Percentiles rank a stretch among this genome's conserved stretches.
Evolutionary conservation across 1,140 invertebrate genomes (phyloP).

Genomic region (Magallana gigas): DNA sequence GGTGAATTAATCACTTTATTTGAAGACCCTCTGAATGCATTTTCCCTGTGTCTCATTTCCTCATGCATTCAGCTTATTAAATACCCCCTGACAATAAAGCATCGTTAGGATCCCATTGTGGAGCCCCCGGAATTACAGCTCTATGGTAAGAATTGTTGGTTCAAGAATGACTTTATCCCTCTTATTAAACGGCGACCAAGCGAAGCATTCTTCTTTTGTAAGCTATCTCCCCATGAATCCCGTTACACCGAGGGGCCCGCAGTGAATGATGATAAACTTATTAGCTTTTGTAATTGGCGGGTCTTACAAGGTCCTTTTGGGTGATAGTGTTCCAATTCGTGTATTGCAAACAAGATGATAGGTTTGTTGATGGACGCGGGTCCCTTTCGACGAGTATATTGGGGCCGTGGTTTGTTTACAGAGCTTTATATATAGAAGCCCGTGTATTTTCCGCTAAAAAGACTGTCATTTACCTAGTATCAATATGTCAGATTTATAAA

Average conservation of each 20-base stretch:
- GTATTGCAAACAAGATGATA: slow-evolving; percentile 26
- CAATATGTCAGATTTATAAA: neutral
- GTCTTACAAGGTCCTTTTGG: neutral
- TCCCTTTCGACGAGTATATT: neutral
- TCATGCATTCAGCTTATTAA: slow-evolving; percentile 11
- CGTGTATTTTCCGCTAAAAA: neutral
- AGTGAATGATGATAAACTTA: slow-evolving; percentile 21
- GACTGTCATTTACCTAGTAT: neutral
- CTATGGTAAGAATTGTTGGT: neutral
- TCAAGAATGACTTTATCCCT: slow-evolving; percentile 28
- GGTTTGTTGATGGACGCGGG: neutral
- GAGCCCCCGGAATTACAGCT: neutral
- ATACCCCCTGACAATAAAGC: slow-evolving; percentile 10
- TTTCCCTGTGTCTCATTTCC: slow-evolving; percentile 1
- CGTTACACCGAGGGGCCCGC: neutral
- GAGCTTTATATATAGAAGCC: neutral
- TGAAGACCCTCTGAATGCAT: neutral
- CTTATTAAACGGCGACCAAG: slow-evolving; percentile 13
- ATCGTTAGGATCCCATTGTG: slow-evolving; percentile 23
- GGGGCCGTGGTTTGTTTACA: neutral
- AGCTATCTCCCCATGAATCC: neutral
- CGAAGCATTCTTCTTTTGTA: slow-evolving; percentile 14
- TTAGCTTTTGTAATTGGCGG: slow-evolving; percentile 1
- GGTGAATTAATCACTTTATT: slow-evolving; percentile 35
- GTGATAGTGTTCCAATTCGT: neutral